Base-by-base conservation (phyloP, 2,888 invertebrate genomes). In the Dusona sp. region DNA sequence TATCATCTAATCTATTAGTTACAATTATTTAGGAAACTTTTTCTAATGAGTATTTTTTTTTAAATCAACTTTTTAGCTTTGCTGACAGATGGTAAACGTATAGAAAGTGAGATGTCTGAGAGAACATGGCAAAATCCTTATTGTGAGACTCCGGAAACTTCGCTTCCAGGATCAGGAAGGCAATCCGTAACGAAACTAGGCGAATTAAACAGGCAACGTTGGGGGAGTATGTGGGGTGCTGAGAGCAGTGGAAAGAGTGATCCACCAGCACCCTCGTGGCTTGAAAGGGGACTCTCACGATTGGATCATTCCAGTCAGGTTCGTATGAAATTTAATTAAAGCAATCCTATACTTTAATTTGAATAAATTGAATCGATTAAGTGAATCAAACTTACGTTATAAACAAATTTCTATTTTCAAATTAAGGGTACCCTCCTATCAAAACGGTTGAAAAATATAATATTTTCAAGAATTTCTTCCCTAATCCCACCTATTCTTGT, bases 201-300 rank as follows among this genome's bases (percentile, higher is more conserved):
- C 9, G 93, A 93, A 77, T 90, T 93, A 42, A 93, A 93, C 83
- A 91, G 93, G 79, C 93, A 92, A 67, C 90, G 93, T 83, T 94
- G 93, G 93, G 93, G 92, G 3, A 91, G 93, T 67, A 87, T 93
- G 65, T 93, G 93, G 93, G 92, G 91, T 77, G 92, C 91, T 70
- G 92, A 92, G 22, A 89, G 89, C 36, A 61, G 85, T 8, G 91
- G 88, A 65, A 90, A 89, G 57, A 91, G 92, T 86, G 92, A 92
- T 61, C 91, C 91, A 25, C 93, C 94, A 0, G 90, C 93, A 11
- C 94, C 94, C 8, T 94, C 94, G 13, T 95, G 95, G 95, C 91
- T 95, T 7, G 94, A 94, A 82, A 89, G 94, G 68, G 93, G 94
- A 6, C 90, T 93, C 13, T 92, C 93, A 16, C 92, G 94, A 84